phyloP scores from a whole-genome alignment of 2,113 vertebrate species.

The Eptatretus burgeri region DNA sequence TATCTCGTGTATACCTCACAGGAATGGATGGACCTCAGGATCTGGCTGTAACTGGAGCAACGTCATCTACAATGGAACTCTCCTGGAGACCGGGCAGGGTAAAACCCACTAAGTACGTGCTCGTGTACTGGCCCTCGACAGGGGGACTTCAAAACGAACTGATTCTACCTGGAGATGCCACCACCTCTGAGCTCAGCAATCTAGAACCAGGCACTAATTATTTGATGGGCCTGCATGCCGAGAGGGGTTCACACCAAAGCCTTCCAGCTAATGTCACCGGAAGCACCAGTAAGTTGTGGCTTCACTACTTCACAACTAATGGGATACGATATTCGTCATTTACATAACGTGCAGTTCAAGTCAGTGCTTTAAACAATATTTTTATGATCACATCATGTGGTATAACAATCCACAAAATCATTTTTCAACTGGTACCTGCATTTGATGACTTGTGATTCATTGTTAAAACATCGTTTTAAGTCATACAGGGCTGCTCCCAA shows the following conservation, averaged over 20 bases:
- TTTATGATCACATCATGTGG: too few relatives aligned
- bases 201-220: constrained; percentile 11
- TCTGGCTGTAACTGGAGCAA: neutral
- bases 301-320: too few relatives aligned
- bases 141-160: neutral
- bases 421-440: too few relatives aligned
- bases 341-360: too few relatives aligned
- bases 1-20: neutral
- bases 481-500: too few relatives aligned
- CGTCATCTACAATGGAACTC: neutral
- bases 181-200: constrained; percentile 8
- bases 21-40: neutral
- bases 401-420: too few relatives aligned
- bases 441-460: too few relatives aligned
- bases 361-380: too few relatives aligned
- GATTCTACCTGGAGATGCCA: neutral
- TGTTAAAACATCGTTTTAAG: too few relatives aligned
- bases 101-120: neutral
- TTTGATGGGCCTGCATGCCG: neutral
- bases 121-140: neutral
- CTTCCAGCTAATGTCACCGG: constrained; percentile 9
- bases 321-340: too few relatives aligned
- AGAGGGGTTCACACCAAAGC: constrained; percentile 8
- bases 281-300: constrained; percentile 7
- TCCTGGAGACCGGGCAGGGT: neutral